Evolutionary conservation across 2,797 vertebrate genomes (phyloP), one percentile per base, ranked within the genome.

Genomic region (Falco concolor): DNA sequence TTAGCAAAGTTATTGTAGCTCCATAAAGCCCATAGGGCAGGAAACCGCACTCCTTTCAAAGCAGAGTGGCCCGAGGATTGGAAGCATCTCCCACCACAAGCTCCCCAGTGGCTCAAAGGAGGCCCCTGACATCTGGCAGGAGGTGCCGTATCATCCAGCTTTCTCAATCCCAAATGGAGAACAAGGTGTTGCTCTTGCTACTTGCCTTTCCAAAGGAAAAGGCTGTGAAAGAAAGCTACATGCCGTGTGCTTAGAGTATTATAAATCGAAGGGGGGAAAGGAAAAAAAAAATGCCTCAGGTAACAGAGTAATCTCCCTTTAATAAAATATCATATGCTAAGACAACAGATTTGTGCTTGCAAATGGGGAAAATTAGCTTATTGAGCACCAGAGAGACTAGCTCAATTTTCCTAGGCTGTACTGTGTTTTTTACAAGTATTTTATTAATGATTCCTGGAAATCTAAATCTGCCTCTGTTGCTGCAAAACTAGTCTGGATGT

Each of bases 241-340:
- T 1, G 2, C 17, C 47, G 6, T 25, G 7, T 22, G 34, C 19
- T 30, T 18, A 13, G 21, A 54, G 4, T n/a, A 28, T 34, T 61
- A 80, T 8, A 63, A 3, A 36, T 12, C 36, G 8, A 6, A n/a
- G 5, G 2, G 16, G 14, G 0, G 23, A 36, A 77, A 40, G 2
- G 5, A 36, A 12, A 17, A 56, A n/a, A 38, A 5, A 50, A 32
- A 6, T 0, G 2, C 13, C 21, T 84, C 34, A 60, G 16, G 13
- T 67, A 83, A 68, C 6, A 61, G 6, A 2, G 27, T 44, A 54
- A 79, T 13, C 20, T 77, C 16, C 54, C 30, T 74, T 70, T 44
- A 88, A 74, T 42, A 91, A 90, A 95, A 83, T 13, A 5, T 57
- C n/a, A 19, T 54, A 60, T 77, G 18, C 49, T 56, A 80, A 81